These are phyloP conservation scores for Trichoplusia ni DNA, from an alignment of 1,140 invertebrate genomes.

Conservation along the genomic window DNA sequence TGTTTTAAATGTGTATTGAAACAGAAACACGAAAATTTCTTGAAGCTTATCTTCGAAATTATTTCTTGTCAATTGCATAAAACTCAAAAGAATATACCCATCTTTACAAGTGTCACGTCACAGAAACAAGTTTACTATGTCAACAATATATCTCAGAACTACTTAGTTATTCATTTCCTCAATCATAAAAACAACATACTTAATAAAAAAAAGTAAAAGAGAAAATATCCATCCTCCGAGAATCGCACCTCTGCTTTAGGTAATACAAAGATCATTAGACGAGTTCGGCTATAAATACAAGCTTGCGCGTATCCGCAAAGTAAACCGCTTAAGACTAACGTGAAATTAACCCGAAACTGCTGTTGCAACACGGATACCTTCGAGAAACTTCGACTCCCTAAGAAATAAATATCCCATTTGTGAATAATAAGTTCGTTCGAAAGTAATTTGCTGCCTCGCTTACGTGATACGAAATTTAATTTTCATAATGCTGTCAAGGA, in stretches of 20 bases:
- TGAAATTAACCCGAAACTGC: constrained; percentile 51
- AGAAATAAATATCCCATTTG: constrained; percentile 33
- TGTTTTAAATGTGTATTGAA: no score
- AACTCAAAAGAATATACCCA: no score
- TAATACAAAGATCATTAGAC: constrained; percentile 54
- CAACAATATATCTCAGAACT: no score
- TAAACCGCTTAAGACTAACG: constrained; percentile 53
- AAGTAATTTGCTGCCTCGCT: not conserved
- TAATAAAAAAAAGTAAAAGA: not conserved
- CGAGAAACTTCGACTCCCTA: constrained; percentile 5
- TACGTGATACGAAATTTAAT: no score
- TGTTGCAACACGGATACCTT: constrained; percentile 38
- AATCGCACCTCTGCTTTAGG: not conserved
- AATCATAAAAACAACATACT: no score
- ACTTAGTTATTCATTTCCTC: no score
- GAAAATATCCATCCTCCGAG: not conserved
- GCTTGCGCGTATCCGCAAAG: constrained; percentile 43
- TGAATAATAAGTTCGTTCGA: constrained; percentile 28
- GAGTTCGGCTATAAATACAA: constrained; percentile 50
- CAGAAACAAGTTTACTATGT: no score
- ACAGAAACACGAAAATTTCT: no score
- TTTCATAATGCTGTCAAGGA: no score
- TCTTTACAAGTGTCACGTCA: no score
- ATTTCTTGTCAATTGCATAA: no score
- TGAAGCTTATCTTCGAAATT: no score